Evolutionary conservation across 1,140 invertebrate species (phyloP), one percentile per base, ranked within the genome.

Genomic region (Heliothis virescens): DNA sequence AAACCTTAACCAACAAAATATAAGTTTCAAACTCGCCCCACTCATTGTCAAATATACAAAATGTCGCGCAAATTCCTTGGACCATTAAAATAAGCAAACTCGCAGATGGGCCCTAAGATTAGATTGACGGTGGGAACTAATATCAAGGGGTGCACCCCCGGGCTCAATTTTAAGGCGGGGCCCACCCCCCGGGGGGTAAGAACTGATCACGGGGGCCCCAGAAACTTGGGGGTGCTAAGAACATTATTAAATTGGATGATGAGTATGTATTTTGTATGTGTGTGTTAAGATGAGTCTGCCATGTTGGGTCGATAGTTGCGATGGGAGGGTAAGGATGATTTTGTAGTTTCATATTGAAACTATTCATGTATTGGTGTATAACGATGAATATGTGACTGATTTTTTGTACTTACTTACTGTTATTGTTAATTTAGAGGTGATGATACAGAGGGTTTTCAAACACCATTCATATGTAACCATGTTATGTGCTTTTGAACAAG

Each of bases 51-150:
- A 10, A 67, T 7, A 67, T 7, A 12, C 16, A 67, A 50, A 69
- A 71, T 18, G 67, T 18, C 67, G 12, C 48, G 16, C 67, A 52
- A 41, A 69, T 57, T 78, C 63, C 62, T 69, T 78, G 48, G 41
- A 21, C 75, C 53, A 78, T 67, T 78, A 78, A 77, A 59, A 78
- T 47, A 69, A 47, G 63, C 63, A 53, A 48, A 18, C 29, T 76
- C 47, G 12, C 75, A 78, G 75, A 67, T 78, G 75, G 60, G 62
- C 34, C 55, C 77, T 76, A 79, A 82, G 81, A 79, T 72, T 73
- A 83, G 67, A 80, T 80, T 69, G 74, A 78, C 80, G 77, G 48
- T n/a, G 16, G 48, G 52, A 84, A 84, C 73, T 82, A 84, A 81
- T 84, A 80, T 67, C 73, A 69, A 67, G 50, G 78, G 69, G 80